Conservation (phyloP, 2,888 invertebrate species). For the Polydrusus tereticollis region DNA sequence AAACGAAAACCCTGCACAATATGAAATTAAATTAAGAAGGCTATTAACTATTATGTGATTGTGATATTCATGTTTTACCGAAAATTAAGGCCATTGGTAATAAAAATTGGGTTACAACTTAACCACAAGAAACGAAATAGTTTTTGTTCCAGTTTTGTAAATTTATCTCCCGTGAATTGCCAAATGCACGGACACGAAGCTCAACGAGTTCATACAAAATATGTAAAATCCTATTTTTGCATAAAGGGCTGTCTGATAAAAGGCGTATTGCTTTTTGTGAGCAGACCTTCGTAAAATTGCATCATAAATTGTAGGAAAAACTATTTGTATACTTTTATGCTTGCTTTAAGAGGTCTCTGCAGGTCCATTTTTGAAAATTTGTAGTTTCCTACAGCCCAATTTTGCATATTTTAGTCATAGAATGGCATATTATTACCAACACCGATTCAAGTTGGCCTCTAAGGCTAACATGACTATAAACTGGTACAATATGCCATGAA, state of each 20-base stretch:
- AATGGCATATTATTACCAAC: no score
- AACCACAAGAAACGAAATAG: neutral
- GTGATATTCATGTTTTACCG: no score
- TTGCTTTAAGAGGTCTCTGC: neutral
- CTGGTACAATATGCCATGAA: no score
- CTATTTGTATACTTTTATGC: neutral
- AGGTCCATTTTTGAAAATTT: neutral
- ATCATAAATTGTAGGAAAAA: neutral
- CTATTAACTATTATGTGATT: no score
- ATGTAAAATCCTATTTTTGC: constrained; percentile 12
- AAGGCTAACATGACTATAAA: no score
- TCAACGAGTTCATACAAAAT: neutral
- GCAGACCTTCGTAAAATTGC: neutral
- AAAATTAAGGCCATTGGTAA: neutral
- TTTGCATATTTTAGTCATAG: no score
- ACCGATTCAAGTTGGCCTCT: no score
- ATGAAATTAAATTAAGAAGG: no score
- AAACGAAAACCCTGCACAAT: no score
- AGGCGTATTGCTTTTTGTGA: neutral
- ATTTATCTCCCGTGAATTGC: neutral
- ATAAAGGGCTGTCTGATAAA: neutral
- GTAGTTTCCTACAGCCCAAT: no score
- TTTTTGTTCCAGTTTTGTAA: neutral
- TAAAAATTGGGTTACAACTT: neutral
- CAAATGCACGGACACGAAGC: neutral